Conservation (phyloP, 2,113 vertebrate species). For the Poicephalus gulielmi region DNA sequence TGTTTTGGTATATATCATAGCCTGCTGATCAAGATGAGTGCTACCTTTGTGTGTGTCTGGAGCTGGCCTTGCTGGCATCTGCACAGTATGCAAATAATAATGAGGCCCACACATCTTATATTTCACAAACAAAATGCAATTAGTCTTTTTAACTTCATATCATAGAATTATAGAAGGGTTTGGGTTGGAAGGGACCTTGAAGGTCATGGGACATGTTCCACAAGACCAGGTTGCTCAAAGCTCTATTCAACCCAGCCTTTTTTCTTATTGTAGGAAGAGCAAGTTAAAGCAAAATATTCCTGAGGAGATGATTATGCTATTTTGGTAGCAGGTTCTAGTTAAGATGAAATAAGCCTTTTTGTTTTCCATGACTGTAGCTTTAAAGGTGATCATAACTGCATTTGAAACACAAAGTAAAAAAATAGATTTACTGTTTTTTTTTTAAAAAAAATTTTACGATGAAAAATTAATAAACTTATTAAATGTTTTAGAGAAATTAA, state of each 20-base stretch:
- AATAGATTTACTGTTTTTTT: not conserved
- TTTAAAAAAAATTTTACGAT: not conserved
- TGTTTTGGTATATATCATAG: not conserved
- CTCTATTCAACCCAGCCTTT: not conserved
- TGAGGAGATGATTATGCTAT: not conserved
- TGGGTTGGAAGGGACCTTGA: not conserved
- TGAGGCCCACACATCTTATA: rapidly evolving
- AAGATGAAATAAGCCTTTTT: not conserved
- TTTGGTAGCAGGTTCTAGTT: not conserved
- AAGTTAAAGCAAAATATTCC: not conserved
- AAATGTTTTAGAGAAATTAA: not conserved
- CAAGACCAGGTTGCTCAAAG: not conserved
- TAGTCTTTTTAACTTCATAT: not conserved
- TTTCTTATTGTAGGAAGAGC: not conserved
- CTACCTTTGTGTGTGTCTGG: not conserved
- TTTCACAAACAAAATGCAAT: not conserved
- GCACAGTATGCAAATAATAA: not conserved
- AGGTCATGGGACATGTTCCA: not conserved
- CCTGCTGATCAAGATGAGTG: not conserved
- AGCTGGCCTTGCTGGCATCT: not conserved
- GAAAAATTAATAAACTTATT: not conserved
- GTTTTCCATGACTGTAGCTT: not conserved
- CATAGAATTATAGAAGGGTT: not conserved
- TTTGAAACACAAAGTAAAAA: not conserved
- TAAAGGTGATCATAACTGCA: not conserved